Conservation (phyloP, 2,888 invertebrate species). For the Panzeria rudis region DNA sequence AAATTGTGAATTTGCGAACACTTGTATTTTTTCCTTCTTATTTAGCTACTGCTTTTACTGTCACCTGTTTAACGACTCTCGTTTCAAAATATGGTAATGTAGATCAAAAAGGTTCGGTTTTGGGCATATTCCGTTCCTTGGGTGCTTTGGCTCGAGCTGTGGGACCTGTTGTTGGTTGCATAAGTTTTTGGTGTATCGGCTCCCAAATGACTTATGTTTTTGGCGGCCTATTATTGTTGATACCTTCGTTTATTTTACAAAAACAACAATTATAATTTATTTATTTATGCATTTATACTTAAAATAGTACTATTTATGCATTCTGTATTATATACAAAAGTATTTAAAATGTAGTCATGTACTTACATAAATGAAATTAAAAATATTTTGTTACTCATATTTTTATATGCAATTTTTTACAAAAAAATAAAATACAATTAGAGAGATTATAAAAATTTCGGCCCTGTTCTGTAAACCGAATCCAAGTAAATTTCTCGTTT, state of each 20-base stretch:
- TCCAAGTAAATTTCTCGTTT: too few species aligned
- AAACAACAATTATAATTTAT: conserved; percentile 75
- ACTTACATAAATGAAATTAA: conserved; percentile 49
- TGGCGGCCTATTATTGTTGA: conserved; percentile 90
- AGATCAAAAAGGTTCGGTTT: conserved; percentile 94
- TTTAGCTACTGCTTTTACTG: conserved; percentile 94
- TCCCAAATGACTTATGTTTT: conserved; percentile 91
- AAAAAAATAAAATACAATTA: background rate
- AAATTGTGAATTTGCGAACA: background rate
- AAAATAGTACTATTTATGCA: conserved; percentile 5
- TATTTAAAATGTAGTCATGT: conserved; percentile 44
- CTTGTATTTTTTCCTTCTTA: background rate
- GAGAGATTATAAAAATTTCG: background rate
- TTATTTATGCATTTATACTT: conserved; percentile 20
- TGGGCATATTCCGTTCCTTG: conserved; percentile 96
- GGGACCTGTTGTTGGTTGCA: conserved; percentile 94
- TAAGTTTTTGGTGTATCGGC: conserved; percentile 96
- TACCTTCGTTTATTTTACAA: conserved; percentile 90
- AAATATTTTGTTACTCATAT: conserved; percentile 14
- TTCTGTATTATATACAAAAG: conserved; percentile 59
- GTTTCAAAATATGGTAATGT: conserved; percentile 92
- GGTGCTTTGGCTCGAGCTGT: conserved; percentile 96
- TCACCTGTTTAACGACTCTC: conserved; percentile 96
- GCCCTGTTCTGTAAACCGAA: too few species aligned
- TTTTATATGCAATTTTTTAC: conserved; percentile 34